Conservation (phyloP, 2,113 vertebrate species). For the Epinephelus moara region DNA sequence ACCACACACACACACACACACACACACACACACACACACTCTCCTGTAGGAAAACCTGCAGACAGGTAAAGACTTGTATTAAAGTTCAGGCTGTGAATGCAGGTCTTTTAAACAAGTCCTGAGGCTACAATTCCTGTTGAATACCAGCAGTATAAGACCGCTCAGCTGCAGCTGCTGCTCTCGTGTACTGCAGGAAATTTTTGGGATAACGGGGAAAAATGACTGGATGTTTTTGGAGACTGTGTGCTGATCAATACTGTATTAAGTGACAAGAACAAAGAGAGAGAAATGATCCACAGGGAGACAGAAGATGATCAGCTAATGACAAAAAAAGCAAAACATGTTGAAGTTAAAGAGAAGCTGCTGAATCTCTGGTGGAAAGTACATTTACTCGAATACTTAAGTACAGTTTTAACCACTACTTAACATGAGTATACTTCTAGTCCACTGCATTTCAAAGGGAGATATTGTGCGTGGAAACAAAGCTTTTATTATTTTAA, state of each 20-base stretch:
- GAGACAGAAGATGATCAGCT: too few relatives aligned
- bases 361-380: not conserved
- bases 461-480: too few relatives aligned
- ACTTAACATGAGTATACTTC: not conserved
- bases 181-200: not conserved
- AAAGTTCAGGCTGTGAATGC: conserved; percentile 26
- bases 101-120: conserved; percentile 33
- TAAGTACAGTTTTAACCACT: too few relatives aligned
- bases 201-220: not conserved
- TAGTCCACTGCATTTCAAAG: not conserved
- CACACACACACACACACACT: conserved; percentile 29
- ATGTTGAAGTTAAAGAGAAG: not conserved
- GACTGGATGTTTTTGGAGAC: not conserved
- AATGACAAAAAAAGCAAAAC: too few relatives aligned
- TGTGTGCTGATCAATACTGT: not conserved
- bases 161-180: conserved; percentile 14
- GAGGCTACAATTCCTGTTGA: conserved; percentile 49
- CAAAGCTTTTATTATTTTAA: too few relatives aligned
- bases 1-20: conserved; percentile 33
- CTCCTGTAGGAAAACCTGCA: not conserved
- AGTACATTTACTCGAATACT: not conserved
- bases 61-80: conserved; percentile 68
- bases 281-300: too few relatives aligned
- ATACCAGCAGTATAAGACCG: not conserved
- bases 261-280: not conserved